A percentile compares a stretch with the other conserved stretches of the same genome.
Evolutionary conservation across 2,888 invertebrate genomes (phyloP).

Genomic region (Harpalus rubripes): DNA sequence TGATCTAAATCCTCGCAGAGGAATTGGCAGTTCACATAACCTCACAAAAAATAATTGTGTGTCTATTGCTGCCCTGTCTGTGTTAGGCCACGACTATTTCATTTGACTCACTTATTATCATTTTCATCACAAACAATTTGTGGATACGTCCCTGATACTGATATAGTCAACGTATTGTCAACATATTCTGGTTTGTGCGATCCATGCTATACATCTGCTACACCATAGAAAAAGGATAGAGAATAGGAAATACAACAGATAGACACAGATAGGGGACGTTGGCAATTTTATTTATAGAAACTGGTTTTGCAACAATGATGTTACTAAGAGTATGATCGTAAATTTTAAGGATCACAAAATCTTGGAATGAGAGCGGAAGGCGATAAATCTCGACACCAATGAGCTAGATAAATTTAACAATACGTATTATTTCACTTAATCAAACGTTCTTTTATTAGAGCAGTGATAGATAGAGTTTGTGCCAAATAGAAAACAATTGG

Average conservation of each 20-base stretch:
- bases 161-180: constrained; percentile 22
- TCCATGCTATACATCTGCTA: constrained; percentile 53
- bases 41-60: too few relatives aligned
- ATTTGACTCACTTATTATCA: too few relatives aligned
- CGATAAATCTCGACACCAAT: constrained; percentile 22
- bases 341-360: constrained; percentile 43
- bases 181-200: constrained; percentile 8
- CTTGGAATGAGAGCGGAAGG: constrained; percentile 21
- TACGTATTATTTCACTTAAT: constrained; percentile 37
- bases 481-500: background rate
- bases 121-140: too few relatives aligned
- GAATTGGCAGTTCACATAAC: too few relatives aligned
- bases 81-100: too few relatives aligned
- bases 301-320: constrained; percentile 49
- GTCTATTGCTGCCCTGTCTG: too few relatives aligned
- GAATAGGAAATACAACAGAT: constrained; percentile 1
- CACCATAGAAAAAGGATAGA: constrained; percentile 8
- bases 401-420: constrained; percentile 30
- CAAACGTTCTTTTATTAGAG: background rate
- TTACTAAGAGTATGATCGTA: constrained; percentile 35
- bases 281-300: constrained; percentile 53
- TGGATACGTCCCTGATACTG: background rate
- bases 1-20: too few relatives aligned
- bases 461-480: background rate
- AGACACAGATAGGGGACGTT: constrained; percentile 27